Evolutionary conservation across 92 coral and sea anemone genomes (phyloP), one percentile per base, ranked within the genome.

Genomic region (Bergia puertoricense): DNA sequence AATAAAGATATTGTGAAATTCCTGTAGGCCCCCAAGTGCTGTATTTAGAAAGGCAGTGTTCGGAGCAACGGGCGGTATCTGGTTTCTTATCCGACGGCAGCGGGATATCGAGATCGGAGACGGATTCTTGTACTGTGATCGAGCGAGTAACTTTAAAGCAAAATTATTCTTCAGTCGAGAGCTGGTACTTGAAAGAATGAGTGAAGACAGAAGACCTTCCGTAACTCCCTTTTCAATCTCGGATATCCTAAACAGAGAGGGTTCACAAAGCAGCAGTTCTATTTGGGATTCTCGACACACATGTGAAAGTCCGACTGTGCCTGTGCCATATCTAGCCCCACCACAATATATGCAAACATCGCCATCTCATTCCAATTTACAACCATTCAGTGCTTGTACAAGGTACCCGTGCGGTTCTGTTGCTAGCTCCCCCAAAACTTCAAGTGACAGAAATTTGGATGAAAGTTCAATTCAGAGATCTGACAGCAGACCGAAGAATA

Each of bases 1-100:
- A 93, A 91, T 93, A 92, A 95, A 92, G 98, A 95, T 93, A 95
- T 95, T 91, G 98, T 92, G 92, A 95, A 95, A 95, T 95, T 95
- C 98, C 98, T 95, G 91, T 90, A 92, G 96, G 98, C 92, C 96
- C 89, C 96, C 91, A 88, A 95, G 98, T 89, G 93, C 95, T 92
- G 95, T 95, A 93, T 93, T 94, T 94, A 94, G 94, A 89, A 91
- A 92, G 91, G 81, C 94, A 86, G 85, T 92, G 89, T 80, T 89
- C 92, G 85, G 91, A 93, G 90, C 93, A 74, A 92, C 98, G 96
- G 96, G 98, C 90, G 98, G 95, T 90, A 88, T 93, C 96, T 87
- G 59, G 85, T 91, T 91, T 87, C 94, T 86, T 77, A 77, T 87
- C 92, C 90, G 92, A 76, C 92, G 80, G 86, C 90, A 88, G 92